Conservation (phyloP, 2,113 vertebrate species). For the Megalops atlanticus region DNA sequence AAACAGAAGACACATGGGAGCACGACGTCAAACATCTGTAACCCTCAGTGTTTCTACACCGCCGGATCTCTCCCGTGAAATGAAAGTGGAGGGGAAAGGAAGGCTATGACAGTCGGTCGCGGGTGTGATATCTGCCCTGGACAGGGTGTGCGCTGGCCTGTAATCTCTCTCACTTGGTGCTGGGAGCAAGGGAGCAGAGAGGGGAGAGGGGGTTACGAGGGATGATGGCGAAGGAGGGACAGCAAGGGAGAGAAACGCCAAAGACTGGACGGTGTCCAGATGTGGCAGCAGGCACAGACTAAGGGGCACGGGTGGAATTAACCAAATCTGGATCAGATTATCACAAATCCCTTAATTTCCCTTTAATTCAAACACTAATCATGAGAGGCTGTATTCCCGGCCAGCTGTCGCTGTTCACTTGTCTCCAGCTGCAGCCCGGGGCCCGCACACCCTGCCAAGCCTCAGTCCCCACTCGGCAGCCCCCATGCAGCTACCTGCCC, state of each 20-base stretch:
- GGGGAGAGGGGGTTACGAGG: conserved; percentile 7
- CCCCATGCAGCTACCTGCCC: not conserved
- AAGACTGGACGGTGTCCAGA: conserved; percentile 39
- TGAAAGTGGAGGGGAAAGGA: not conserved
- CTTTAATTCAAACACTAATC: conserved; percentile 55
- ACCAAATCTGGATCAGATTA: conserved; percentile 59
- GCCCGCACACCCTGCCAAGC: not conserved
- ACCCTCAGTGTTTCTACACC: conserved; percentile 23
- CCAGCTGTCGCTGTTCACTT: conserved; percentile 45
- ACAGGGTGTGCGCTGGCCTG: not conserved
- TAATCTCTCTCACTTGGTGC: not conserved
- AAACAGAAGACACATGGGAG: conserved; percentile 53
- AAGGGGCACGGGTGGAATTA: conserved; percentile 47
- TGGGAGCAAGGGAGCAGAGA: not conserved
- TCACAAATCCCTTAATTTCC: conserved; percentile 55
- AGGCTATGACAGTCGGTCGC: not conserved
- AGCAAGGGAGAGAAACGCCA: conserved; percentile 26
- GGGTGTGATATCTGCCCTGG: not conserved
- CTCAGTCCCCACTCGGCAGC: not conserved
- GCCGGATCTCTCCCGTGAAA: not conserved
- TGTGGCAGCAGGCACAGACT: conserved; percentile 42
- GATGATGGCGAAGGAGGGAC: not conserved
- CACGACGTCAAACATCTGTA: conserved; percentile 54
- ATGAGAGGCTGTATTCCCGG: conserved; percentile 42
- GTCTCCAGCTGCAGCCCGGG: conserved; percentile 42